Conservation (phyloP, 2,797 vertebrate genomes). For the Schizopygopsis pylzovi region DNA sequence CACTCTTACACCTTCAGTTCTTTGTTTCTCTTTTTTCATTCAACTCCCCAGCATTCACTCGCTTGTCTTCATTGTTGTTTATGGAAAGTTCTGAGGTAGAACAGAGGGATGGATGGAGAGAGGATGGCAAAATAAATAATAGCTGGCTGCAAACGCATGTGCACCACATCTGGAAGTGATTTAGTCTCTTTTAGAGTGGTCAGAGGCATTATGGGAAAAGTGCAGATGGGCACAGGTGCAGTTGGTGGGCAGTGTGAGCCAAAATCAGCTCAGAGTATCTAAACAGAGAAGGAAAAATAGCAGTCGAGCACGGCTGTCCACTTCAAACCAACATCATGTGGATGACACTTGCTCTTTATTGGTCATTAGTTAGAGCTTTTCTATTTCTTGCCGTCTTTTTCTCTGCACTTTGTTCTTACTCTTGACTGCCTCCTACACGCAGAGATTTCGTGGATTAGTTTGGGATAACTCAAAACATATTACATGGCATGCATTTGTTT, state of each 20-base stretch:
- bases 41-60: not conserved
- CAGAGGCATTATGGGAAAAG: constrained; percentile 46
- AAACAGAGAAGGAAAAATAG: constrained; percentile 29
- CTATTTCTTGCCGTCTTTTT: not conserved
- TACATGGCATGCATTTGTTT: not conserved
- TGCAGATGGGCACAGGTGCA: constrained; percentile 41
- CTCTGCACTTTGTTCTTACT: not conserved
- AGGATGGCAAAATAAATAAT: constrained; percentile 52
- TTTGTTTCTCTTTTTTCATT: constrained; percentile 2
- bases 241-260: not conserved
- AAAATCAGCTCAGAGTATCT: constrained; percentile 4
- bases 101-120: constrained; percentile 17
- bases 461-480: constrained; percentile 27
- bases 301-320: constrained; percentile 19
- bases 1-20: constrained; percentile 3
- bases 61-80: constrained; percentile 33
- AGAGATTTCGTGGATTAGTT: constrained; percentile 19
- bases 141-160: constrained; percentile 43
- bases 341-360: constrained; percentile 30
- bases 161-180: constrained; percentile 56
- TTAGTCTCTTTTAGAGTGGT: constrained; percentile 36
- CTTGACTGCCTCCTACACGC: constrained; percentile 11
- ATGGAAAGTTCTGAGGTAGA: constrained; percentile 39
- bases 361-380: constrained; percentile 17
- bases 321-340: constrained; percentile 25